A percentile compares a stretch with the other conserved stretches of the same genome.
Conservation (phyloP, 2,888 invertebrate genomes). For the Venusia cambrica region DNA sequence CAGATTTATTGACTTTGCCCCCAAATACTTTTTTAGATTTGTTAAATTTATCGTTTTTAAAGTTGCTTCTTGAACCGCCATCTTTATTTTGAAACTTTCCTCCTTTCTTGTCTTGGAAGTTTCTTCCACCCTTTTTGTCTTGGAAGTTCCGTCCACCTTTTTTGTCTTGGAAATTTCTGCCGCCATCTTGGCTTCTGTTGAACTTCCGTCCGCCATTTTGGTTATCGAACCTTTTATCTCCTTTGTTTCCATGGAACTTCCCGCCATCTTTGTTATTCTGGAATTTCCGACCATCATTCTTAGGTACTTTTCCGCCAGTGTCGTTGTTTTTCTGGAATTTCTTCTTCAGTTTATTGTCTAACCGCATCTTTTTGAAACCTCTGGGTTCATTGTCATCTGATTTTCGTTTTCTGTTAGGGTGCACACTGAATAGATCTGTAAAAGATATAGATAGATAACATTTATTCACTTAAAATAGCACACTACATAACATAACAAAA, state of each 20-base stretch:
- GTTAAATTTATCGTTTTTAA: constrained; percentile 29
- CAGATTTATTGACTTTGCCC: constrained; percentile 58
- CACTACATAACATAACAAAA: neutral
- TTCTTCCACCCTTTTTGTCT: constrained; percentile 32
- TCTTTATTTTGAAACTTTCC: constrained; percentile 25
- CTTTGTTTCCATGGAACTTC: constrained; percentile 27
- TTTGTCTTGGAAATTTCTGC: constrained; percentile 36
- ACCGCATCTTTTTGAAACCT: constrained; percentile 70
- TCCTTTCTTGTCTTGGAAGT: too few species aligned
- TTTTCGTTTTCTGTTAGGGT: constrained; percentile 57
- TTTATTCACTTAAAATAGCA: neutral
- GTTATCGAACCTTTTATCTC: constrained; percentile 32
- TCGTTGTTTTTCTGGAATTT: constrained; percentile 54
- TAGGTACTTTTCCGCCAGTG: constrained; percentile 26
- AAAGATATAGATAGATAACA: neutral
- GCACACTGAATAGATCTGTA: constrained; percentile 62
- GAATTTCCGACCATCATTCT: constrained; percentile 15
- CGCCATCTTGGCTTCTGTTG: constrained; percentile 36
- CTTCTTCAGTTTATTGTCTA: constrained; percentile 65
- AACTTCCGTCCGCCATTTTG: constrained; percentile 22
- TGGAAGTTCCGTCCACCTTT: constrained; percentile 40
- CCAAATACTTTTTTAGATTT: constrained; percentile 64
- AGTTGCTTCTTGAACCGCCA: constrained; percentile 33
- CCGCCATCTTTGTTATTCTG: constrained; percentile 25
- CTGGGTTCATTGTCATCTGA: constrained; percentile 51